Evolutionary conservation across 2,888 invertebrate genomes (phyloP), one percentile per base, ranked within the genome.

Genomic region (Tuberolachnus salignus): DNA sequence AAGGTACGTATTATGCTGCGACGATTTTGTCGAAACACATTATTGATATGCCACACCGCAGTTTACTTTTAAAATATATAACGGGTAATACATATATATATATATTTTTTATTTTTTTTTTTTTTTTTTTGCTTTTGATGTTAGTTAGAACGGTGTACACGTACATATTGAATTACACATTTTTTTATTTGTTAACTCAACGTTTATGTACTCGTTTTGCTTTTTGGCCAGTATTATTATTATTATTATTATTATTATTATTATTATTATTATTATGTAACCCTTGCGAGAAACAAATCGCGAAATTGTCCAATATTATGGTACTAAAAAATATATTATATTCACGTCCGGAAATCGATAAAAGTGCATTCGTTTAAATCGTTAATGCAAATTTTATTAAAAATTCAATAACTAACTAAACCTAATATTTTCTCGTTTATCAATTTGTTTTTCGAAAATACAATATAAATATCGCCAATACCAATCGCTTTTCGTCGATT

Each of bases 131-230:
- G 63, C 73, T 73, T 73, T 73, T 44, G 51, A 61, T 21, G 63
- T 73, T 73, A 72, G 72, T 72, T 73, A 73, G 73, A 63, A 73
- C 49, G 73, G n/a, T 63, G 64, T 64, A 57, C 53, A 57, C 66
- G 67, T 66, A 75, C 57, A 67, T 14, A 19, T 57, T 55, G 26
- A 34, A 51, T 34, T 42, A 51, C 34, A 61, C 19, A 10, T 4
- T n/a, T 57, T 59, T 49, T 57, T n/a, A 59, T 21, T 72, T 42
- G 16, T n/a, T n/a, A 42, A 19, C 21, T 21, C 44, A 34, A 67
- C 13, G 11, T 61, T n/a, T 34, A 61, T n/a, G n/a, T 16, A 34
- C 3, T 34, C 2, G 13, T 59, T 23, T n/a, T 71, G 71, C 57
- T 70, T 72, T 51, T 72, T 42, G 11, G 34, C 49, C 21, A 34